These are phyloP conservation scores for Momotus momota DNA, from an alignment of 2,797 vertebrate genomes.

Conservation along the genomic window DNA sequence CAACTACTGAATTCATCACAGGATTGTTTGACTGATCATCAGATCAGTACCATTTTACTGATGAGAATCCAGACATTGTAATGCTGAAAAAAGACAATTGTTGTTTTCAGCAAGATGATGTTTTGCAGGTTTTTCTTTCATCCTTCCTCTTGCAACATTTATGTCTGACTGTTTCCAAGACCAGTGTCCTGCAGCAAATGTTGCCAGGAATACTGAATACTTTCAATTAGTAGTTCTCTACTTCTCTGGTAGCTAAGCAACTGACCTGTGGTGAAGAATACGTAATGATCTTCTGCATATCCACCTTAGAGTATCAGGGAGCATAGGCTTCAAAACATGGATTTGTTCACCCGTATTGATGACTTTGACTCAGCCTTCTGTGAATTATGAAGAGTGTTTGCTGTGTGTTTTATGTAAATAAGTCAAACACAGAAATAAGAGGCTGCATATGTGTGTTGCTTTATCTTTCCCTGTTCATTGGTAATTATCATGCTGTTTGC, in stretches of 20 bases:
- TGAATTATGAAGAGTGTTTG: slow-evolving; percentile 3
- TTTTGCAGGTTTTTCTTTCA: slow-evolving; percentile 45
- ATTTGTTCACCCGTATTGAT: not conserved
- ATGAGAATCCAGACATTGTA: not conserved
- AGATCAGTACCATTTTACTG: not conserved
- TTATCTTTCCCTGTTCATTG: not conserved
- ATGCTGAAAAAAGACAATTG: not conserved
- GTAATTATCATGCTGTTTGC: not conserved
- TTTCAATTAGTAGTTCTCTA: slow-evolving; percentile 84
- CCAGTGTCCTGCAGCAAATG: slow-evolving; percentile 76
- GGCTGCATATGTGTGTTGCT: not conserved
- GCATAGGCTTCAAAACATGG: slow-evolving; percentile 34
- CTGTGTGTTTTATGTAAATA: not conserved
- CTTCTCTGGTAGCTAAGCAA: slow-evolving; percentile 85
- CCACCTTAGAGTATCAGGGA: slow-evolving; percentile 45
- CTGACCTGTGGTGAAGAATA: slow-evolving; percentile 84
- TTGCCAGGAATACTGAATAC: slow-evolving; percentile 78
- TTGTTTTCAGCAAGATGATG: slow-evolving; percentile 1
- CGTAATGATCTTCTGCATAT: slow-evolving; percentile 77
- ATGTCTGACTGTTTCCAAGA: slow-evolving; percentile 74
- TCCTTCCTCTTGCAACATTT: slow-evolving; percentile 65
- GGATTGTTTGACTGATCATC: slow-evolving; percentile 5
- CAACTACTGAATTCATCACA: not conserved
- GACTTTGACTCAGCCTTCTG: not conserved
- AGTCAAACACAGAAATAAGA: not conserved